Base-by-base conservation (phyloP, 2,113 vertebrate genomes). In the Tetraodon nigroviridis region DNA sequence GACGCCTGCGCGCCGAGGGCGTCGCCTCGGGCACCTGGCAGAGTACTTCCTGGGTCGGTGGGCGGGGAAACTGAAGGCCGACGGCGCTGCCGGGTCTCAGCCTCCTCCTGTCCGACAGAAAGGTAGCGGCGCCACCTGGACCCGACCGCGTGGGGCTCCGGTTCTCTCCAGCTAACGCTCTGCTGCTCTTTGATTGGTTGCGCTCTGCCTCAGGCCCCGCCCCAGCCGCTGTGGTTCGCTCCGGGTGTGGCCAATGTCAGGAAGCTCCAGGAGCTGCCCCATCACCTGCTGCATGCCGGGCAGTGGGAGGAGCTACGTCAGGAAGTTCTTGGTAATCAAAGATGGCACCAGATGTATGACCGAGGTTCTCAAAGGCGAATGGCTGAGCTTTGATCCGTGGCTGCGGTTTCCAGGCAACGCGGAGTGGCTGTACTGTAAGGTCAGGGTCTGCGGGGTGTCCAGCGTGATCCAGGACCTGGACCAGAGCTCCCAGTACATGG, bases 161-260 rank as follows among this genome's bases (percentile, higher is more conserved):
- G 22, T 24, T 24, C 22, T 24, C 22, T 24, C 22, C 22, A 24
- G 3, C 22, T 27, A 6, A 27, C 24, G 24, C 24, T 27, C 24
- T 5, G 2, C 24, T 27, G 24, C 24, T 27, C 24, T 27, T 27
- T 27, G 24, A 27, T 27, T 27, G 24, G 24, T 27, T 3, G 24
- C 5, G 22, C 7, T 4, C 7, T 27, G 24, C 5, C 5, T 10
- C 51, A 94, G 93, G 90, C 91, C 27, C 73, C 88, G 0, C 71
- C 89, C 16, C 93, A 95, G 84, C 92, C 92, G 0, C 75, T 93
- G 64, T 93, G 92, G 88, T 92, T 94, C 67, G 81, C 90, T 10
- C 81, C 84, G 8, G 74, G 81, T 1, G 65, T 84, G 18, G 86
- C 90, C 29, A 94, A 94, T 19, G 18, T 79, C 55, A 87, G 92